Evolutionary conservation across 1,140 invertebrate species (phyloP).

Genomic region (Neodiprion virginianus): DNA sequence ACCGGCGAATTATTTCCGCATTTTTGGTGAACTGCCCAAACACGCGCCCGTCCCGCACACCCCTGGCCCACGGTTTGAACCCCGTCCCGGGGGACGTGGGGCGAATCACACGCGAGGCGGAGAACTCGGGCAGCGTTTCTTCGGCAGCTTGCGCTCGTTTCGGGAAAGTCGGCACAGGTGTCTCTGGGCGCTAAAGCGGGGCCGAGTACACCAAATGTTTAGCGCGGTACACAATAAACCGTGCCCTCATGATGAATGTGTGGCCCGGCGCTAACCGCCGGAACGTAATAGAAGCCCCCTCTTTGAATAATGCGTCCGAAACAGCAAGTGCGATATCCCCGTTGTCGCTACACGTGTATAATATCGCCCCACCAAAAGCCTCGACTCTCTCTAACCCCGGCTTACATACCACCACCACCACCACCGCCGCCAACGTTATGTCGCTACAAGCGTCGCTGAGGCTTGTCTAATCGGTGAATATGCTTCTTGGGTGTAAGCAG

Average conservation of each 20-base stretch:
- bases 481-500: too few relatives aligned
- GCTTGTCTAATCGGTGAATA: too few relatives aligned
- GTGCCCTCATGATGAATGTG: constrained; percentile 5
- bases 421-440: too few relatives aligned
- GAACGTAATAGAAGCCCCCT: background rate
- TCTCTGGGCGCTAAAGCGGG: too few relatives aligned
- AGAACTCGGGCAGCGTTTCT: too few relatives aligned
- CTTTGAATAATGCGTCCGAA: constrained; percentile 5
- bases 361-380: too few relatives aligned
- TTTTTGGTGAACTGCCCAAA: background rate
- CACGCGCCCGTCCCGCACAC: background rate
- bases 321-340: background rate
- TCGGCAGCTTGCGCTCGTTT: too few relatives aligned
- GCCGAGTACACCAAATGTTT: background rate
- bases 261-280: background rate
- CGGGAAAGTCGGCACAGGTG: too few relatives aligned
- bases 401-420: too few relatives aligned
- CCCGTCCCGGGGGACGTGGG: background rate
- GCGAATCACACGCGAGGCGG: too few relatives aligned
- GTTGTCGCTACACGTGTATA: background rate
- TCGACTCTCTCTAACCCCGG: too few relatives aligned
- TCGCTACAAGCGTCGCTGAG: too few relatives aligned
- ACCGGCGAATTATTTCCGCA: background rate
- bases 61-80: background rate
- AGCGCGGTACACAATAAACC: background rate